Base-by-base conservation (phyloP, 2,113 vertebrate species). In the Vulpes lagopus region DNA sequence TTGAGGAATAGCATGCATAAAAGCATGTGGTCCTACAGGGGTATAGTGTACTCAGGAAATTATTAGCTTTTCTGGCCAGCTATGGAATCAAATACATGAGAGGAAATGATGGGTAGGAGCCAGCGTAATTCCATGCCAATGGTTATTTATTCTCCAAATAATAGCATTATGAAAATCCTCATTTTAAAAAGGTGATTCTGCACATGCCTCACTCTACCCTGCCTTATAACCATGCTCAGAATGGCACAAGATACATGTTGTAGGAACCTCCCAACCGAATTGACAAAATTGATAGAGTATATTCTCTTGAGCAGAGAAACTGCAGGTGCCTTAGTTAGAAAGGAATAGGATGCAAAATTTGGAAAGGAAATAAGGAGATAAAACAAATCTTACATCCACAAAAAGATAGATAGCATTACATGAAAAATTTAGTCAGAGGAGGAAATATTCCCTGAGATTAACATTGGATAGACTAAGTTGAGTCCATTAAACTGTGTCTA, bases 291-390 rank as follows among this genome's bases (percentile, higher is more conserved):
- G 22, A 25, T 55, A 74, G 12, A 51, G 80, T 11, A 74, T 8
- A 69, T 17, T 86, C 88, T 96, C 11, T 60, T 82, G 17, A 86
- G 43, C 3, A 71, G 51, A 85, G 8, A n/a, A 15, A 59, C 20
- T 83, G 0, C 27, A 84, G 62, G 2, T 78, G 30, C 22, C 20
- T 94, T 83, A 32, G 17, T 84, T 71, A 80, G 53, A 81, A 92
- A 92, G 38, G 20, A 95, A 78, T 15, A 27, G 25, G 19, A 95
- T 59, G 8, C 14, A 95, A 94, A 94, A 90, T 86, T 67, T 83
- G 27, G n/a, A 88, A 91, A 65, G 60, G 4, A 38, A 74, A 59
- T 57, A 25, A 79, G 6, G 20, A 64, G 10, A 92, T 94, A 62
- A 92, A 94, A 57, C 53, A 93, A 92, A 87, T 80, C 3, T 4